phyloP scores from a whole-genome alignment of 1,140 invertebrate species.

The honey bee (Apis mellifera) region DNA sequence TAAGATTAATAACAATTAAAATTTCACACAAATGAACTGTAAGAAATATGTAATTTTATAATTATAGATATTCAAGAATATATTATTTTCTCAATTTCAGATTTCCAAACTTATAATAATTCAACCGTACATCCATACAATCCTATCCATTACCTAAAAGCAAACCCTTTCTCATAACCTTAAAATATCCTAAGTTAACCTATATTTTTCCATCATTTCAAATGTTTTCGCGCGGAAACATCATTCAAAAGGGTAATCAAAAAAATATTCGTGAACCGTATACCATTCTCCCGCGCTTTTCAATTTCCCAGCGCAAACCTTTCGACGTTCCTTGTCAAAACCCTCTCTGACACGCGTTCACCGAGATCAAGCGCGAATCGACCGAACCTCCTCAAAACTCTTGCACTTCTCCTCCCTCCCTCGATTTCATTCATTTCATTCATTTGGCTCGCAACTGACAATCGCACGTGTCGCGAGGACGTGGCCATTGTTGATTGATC shows the following conservation, averaged over 20 bases:
- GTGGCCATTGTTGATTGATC: conserved; percentile 33
- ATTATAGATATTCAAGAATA: too few relatives aligned
- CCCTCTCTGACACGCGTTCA: background rate
- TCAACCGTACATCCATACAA: too few relatives aligned
- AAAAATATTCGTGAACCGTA: background rate
- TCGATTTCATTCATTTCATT: background rate
- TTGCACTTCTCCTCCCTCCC: too few relatives aligned
- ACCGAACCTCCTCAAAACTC: background rate
- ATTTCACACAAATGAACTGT: too few relatives aligned
- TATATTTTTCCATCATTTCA: background rate
- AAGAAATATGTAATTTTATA: too few relatives aligned
- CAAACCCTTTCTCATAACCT: too few relatives aligned
- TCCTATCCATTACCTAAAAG: too few relatives aligned
- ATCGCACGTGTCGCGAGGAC: conserved; percentile 24
- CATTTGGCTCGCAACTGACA: conserved; percentile 9
- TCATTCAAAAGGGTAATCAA: background rate
- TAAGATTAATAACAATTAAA: too few relatives aligned
- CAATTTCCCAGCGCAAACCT: background rate
- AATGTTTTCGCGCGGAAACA: background rate
- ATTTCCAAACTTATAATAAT: too few relatives aligned
- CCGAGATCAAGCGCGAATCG: background rate
- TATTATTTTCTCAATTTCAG: too few relatives aligned
- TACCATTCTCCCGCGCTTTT: background rate
- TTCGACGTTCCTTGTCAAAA: background rate
- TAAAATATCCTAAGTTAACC: too few relatives aligned